Conservation (phyloP, 2,797 vertebrate genomes). For the Potorous gilbertii region DNA sequence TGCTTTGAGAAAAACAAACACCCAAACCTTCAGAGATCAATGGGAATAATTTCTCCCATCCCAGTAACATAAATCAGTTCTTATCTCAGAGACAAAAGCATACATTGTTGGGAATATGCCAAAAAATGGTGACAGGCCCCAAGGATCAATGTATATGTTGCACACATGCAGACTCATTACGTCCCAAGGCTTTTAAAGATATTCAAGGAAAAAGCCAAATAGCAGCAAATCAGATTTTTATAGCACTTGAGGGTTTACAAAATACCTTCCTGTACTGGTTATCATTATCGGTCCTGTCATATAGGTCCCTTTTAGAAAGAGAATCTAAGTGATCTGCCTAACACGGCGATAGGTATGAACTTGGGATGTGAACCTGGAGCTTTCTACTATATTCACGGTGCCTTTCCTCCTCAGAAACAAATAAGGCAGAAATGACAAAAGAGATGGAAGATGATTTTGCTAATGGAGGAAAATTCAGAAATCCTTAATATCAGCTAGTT, state of each 20-base stretch:
- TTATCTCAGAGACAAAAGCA: not conserved
- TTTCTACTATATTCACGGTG: not conserved
- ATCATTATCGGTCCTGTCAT: not conserved
- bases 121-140: not conserved
- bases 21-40: not conserved
- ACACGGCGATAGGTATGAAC: not conserved
- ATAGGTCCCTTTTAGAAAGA: not conserved
- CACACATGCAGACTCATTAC: not conserved
- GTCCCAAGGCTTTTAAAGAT: not conserved
- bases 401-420: not conserved
- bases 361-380: not conserved
- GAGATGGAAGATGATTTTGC: not conserved
- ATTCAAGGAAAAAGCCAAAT: not conserved
- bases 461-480: slow-evolving; percentile 24
- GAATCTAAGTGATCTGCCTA: not conserved
- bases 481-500: not conserved
- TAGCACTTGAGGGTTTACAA: not conserved
- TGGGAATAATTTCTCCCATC: not conserved
- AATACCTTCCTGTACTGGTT: not conserved
- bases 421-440: not conserved
- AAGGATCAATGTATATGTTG: not conserved
- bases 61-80: not conserved
- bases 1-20: not conserved
- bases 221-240: not conserved
- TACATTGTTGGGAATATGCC: not conserved